These are phyloP conservation scores for Neosilurus hyrtlii DNA, from an alignment of 2,797 vertebrate genomes.

Conservation along the genomic window DNA sequence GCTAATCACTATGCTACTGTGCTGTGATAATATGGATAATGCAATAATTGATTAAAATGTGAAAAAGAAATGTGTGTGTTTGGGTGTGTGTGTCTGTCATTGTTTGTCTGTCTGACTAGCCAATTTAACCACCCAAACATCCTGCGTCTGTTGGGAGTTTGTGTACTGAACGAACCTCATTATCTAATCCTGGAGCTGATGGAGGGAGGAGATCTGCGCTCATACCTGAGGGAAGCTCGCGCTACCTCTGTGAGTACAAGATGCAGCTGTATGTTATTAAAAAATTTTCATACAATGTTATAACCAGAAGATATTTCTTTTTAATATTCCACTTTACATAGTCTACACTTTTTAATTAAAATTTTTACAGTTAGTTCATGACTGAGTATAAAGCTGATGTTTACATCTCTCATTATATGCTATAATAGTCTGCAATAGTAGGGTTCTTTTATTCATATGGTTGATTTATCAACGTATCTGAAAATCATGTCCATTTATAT, in stretches of 20 bases:
- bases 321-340: background rate
- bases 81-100: background rate
- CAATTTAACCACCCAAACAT: slow-evolving; percentile 78
- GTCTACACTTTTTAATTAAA: background rate
- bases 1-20: too few relatives aligned
- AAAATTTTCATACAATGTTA: background rate
- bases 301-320: background rate
- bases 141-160: slow-evolving; percentile 71
- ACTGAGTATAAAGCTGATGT: background rate
- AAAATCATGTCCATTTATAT: background rate
- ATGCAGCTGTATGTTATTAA: background rate
- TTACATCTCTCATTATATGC: background rate
- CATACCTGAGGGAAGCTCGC: slow-evolving; percentile 71
- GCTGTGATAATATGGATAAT: too few relatives aligned
- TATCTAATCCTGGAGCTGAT: slow-evolving; percentile 77
- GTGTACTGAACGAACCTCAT: slow-evolving; percentile 72
- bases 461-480: background rate
- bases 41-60: too few relatives aligned
- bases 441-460: background rate
- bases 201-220: slow-evolving; percentile 77
- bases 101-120: slow-evolving; percentile 51
- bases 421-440: background rate
- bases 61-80: background rate
- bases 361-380: background rate
- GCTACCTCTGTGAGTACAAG: slow-evolving; percentile 57